A percentile compares a stretch with the other conserved stretches of the same genome.
phyloP scores from a whole-genome alignment of 2,888 invertebrate genomes.

The Halictus ligatus region DNA sequence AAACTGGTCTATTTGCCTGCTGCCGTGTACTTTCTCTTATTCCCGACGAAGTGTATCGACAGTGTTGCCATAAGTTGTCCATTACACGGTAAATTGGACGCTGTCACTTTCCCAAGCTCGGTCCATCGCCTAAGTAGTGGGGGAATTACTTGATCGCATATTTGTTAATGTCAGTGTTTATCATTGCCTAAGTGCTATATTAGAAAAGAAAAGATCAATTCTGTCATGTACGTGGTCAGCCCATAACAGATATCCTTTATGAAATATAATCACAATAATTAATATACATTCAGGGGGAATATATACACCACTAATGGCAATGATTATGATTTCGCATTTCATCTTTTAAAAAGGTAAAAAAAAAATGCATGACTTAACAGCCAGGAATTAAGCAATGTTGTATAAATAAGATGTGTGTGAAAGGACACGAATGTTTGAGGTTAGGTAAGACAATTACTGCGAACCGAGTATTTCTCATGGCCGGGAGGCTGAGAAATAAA shows the following conservation, averaged over 20 bases:
- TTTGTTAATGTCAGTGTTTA: neutral
- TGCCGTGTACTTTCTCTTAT: neutral
- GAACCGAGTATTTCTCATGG: neutral
- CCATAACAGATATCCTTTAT: neutral
- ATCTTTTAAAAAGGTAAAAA: neutral
- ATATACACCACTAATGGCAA: neutral
- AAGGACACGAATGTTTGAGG: no score
- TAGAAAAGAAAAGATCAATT: neutral
- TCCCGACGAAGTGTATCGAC: neutral
- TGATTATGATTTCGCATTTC: neutral
- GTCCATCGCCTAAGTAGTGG: neutral
- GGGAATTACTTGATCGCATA: neutral
- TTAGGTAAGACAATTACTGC: neutral
- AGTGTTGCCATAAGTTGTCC: neutral
- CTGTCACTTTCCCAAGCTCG: neutral
- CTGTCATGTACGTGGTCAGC: neutral
- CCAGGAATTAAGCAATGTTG: no score
- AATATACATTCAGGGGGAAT: neutral
- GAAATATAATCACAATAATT: no score
- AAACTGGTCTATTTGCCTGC: neutral
- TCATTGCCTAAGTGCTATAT: neutral
- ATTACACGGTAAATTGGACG: neutral
- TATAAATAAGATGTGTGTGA: no score
- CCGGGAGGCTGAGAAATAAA: neutral
- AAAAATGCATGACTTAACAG: no score